A percentile compares a stretch with the other conserved stretches of the same genome.
Conservation (phyloP, 2,888 invertebrate genomes). For the Vandiemenella viatica region DNA sequence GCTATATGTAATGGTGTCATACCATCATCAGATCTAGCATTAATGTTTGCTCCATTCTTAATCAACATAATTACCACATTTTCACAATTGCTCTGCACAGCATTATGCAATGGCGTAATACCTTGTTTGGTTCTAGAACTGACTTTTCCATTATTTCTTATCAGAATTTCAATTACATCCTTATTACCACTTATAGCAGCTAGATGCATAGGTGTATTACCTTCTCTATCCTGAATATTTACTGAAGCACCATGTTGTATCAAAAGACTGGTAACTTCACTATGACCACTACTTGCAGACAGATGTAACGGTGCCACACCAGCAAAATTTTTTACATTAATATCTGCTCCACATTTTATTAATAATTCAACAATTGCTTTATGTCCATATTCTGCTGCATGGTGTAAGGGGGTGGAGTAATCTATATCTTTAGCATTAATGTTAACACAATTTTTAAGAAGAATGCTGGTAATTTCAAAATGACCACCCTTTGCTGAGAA, state of each 20-base stretch:
- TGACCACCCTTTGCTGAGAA: conserved; percentile 9
- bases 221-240: too few species aligned
- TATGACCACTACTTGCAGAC: too few species aligned
- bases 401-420: conserved; percentile 14
- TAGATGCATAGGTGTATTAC: too few species aligned
- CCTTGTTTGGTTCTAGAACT: conserved; percentile 5
- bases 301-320: too few species aligned
- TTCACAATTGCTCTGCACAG: conserved; percentile 8
- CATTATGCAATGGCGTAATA: too few species aligned
- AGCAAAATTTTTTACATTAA: too few species aligned
- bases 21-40: background rate
- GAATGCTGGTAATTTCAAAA: conserved; percentile 2
- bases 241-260: conserved; percentile 1
- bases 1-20: too few species aligned
- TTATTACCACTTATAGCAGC: too few species aligned
- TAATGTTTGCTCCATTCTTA: conserved; percentile 11
- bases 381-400: conserved; percentile 5
- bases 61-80: conserved; percentile 4
- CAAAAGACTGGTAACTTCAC: conserved; percentile 1
- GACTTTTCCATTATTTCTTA: too few species aligned
- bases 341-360: too few species aligned
- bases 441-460: conserved; percentile 10
- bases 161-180: too few species aligned
- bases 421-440: conserved; percentile 4
- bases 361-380: conserved; percentile 4